Percentiles rank a stretch among this genome's conserved stretches.
phyloP scores from a whole-genome alignment of 2,113 vertebrate species.

The Charina bottae region DNA sequence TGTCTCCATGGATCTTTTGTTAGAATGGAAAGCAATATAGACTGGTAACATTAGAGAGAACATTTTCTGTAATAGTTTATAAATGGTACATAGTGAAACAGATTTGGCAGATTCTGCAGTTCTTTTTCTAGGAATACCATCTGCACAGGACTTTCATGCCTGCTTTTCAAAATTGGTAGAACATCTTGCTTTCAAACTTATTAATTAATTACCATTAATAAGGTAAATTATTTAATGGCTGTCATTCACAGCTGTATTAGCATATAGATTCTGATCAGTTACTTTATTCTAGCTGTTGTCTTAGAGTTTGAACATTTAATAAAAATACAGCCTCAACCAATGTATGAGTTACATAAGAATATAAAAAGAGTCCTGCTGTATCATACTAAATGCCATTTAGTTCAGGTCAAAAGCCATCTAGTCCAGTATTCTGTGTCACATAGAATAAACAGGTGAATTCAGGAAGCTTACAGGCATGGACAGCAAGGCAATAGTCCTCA shows the following conservation, averaged over 20 bases:
- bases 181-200: conserved; percentile 18
- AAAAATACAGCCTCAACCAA: neutral
- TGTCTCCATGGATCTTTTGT: neutral
- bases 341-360: neutral
- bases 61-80: neutral
- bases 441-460: neutral
- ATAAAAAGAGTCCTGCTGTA: neutral
- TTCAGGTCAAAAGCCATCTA: neutral
- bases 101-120: conserved; percentile 20
- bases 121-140: conserved; percentile 11
- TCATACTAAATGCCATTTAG: neutral
- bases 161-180: conserved; percentile 15
- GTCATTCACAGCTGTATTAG: neutral
- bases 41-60: conserved; percentile 6
- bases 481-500: neutral
- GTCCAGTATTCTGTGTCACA: neutral
- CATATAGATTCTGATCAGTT: neutral
- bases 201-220: neutral
- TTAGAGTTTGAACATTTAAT: conserved; percentile 14
- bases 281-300: neutral
- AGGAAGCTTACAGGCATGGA: neutral
- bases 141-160: neutral
- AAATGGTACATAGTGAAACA: neutral
- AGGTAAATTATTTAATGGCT: conserved; percentile 10
- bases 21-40: neutral